A percentile compares a stretch with the other conserved stretches of the same genome.
These are phyloP conservation scores for Molanna angustata DNA, from an alignment of 2,888 invertebrate genomes.

Conservation along the genomic window DNA sequence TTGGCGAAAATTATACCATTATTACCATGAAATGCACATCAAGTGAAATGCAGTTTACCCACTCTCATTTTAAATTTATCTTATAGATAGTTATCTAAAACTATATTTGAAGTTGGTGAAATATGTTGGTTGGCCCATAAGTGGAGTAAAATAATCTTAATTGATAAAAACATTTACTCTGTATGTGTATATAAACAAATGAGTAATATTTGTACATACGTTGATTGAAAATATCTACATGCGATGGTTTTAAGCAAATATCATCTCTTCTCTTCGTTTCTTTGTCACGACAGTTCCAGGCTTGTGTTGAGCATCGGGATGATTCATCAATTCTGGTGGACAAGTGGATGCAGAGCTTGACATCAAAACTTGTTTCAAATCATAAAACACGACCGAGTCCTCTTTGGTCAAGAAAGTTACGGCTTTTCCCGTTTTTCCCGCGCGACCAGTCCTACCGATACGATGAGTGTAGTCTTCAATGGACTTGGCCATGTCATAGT, in stretches of 20 bases:
- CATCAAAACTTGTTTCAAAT: conserved; percentile 88
- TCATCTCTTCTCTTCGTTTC: conserved; percentile 90
- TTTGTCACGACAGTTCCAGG: conserved; percentile 94
- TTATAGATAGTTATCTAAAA: too few species aligned
- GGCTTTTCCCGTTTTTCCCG: conserved; percentile 95
- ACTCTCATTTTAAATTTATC: too few species aligned
- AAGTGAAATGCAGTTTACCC: too few species aligned
- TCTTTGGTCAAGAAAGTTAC: conserved; percentile 97
- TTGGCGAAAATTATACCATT: too few species aligned
- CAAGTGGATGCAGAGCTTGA: conserved; percentile 91
- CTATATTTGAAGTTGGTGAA: too few species aligned
- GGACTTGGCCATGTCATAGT: conserved; percentile 99
- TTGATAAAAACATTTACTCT: too few species aligned
- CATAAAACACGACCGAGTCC: conserved; percentile 92
- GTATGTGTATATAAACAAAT: too few species aligned
- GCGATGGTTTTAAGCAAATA: conserved; percentile 80
- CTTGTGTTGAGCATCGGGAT: conserved; percentile 97
- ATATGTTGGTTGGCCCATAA: too few species aligned
- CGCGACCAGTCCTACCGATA: conserved; percentile 98
- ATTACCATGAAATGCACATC: too few species aligned
- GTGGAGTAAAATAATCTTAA: too few species aligned
- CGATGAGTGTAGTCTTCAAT: conserved; percentile 98
- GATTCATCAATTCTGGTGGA: conserved; percentile 95
- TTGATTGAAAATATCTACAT: too few species aligned
- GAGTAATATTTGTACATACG: too few species aligned